Evolutionary conservation across 2,888 invertebrate genomes (phyloP), one percentile per base, ranked within the genome.

Genomic region (Lutraria lutraria): DNA sequence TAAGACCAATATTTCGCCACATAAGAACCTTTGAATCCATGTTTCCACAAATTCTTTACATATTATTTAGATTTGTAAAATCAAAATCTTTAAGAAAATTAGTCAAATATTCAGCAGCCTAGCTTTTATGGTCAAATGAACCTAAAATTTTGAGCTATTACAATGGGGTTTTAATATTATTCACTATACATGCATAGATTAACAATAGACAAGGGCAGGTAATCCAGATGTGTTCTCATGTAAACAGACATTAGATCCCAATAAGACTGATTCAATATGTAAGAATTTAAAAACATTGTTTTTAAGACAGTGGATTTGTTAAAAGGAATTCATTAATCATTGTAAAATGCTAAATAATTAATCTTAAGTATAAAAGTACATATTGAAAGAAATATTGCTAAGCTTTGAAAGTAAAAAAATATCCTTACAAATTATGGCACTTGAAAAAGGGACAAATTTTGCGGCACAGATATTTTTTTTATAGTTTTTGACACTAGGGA

Each of bases 81-180:
- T n/a, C n/a, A 43, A 8, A 43, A 43, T n/a, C 8, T 25, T 19
- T 68, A 25, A 12, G 25, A 3, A 68, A 68, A 68, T 68, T 68
- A 68, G 12, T 68, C 13, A 68, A 68, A n/a, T n/a, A 68, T 68
- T 68, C 63, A 68, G 63, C 63, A 68, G 63, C 25, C 63, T n/a
- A n/a, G n/a, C n/a, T 68, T 25, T 68, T 8, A 25, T 68, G 63
- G 25, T 68, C 25, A 13, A 4, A 68, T 68, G 10, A 68, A n/a
- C 60, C 60, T 21, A 21, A 60, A n/a, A 4, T 25, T 25, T 68
- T 68, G 63, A 68, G 63, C 63, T n/a, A 68, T 13, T 13, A 68
- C 12, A n/a, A 68, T 25, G n/a, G 63, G 63, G 63, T 25, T 13
- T 19, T 60, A 21, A 21, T 21, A 60, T 60, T 60, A n/a, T n/a